These are phyloP conservation scores for Cylindroiulus punctatus DNA, from an alignment of 2,888 invertebrate species.

Conservation along the genomic window DNA sequence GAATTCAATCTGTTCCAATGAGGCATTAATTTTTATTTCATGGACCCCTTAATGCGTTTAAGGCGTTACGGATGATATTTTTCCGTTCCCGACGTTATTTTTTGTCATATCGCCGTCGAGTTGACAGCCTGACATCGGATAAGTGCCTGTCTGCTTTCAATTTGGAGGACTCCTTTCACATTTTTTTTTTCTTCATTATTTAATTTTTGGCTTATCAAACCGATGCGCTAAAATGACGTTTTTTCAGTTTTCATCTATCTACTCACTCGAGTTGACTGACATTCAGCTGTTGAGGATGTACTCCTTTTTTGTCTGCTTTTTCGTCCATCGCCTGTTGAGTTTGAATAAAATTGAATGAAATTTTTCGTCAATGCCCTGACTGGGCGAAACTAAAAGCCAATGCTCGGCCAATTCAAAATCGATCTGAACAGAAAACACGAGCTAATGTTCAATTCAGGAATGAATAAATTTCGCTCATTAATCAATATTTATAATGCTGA, in stretches of 20 bases:
- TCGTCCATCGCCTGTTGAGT: not conserved
- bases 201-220: conserved; percentile 33
- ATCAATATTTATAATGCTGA: too few relatives aligned
- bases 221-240: not conserved
- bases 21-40: not conserved
- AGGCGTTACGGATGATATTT: not conserved
- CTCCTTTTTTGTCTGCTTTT: not conserved
- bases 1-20: not conserved
- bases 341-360: not conserved
- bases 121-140: not conserved
- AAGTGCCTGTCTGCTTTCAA: not conserved
- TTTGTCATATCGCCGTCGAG: not conserved
- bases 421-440: not conserved
- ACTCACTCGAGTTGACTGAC: not conserved
- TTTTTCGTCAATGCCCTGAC: not conserved
- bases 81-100: not conserved
- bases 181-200: conserved; percentile 12
- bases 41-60: not conserved
- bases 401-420: not conserved
- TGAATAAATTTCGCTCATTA: too few relatives aligned
- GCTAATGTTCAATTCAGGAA: too few relatives aligned
- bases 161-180: not conserved
- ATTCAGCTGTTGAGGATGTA: conserved; percentile 15
- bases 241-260: conserved; percentile 7
- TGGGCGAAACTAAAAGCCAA: not conserved